Percentiles rank a stretch among this genome's conserved stretches.
phyloP scores from a whole-genome alignment of 2,888 invertebrate genomes.

The Pheosia tremula region DNA sequence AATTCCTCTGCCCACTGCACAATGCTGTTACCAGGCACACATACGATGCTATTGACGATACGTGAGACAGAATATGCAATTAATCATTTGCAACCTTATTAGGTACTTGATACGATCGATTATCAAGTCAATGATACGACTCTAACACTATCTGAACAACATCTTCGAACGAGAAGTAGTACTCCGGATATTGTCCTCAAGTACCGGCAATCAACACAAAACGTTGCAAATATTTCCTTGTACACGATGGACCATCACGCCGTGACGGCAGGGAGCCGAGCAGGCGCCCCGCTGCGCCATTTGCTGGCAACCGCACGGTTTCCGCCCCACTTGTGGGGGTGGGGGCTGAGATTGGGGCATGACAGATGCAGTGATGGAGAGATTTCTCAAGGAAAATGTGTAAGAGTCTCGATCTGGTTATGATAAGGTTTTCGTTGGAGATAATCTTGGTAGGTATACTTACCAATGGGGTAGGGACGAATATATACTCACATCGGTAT shows the following conservation, averaged over 20 bases:
- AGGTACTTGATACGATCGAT: too few relatives aligned
- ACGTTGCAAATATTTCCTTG: conserved; percentile 42
- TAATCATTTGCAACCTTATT: too few relatives aligned
- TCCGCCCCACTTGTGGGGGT: conserved; percentile 46
- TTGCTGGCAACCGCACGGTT: conserved; percentile 66
- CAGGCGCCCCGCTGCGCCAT: conserved; percentile 61
- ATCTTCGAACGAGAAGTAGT: conserved; percentile 42
- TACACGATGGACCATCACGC: conserved; percentile 34
- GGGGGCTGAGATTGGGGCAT: background rate
- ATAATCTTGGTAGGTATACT: too few relatives aligned
- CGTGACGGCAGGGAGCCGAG: conserved; percentile 43
- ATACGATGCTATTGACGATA: too few relatives aligned
- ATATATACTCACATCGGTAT: too few relatives aligned
- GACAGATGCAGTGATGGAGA: background rate
- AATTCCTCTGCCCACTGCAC: too few relatives aligned
- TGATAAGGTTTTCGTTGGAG: too few relatives aligned
- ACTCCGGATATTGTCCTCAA: conserved; percentile 40
- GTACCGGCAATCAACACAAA: conserved; percentile 28
- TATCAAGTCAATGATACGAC: too few relatives aligned
- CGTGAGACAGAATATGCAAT: too few relatives aligned
- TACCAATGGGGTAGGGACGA: too few relatives aligned
- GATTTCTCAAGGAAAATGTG: background rate
- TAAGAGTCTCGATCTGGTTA: too few relatives aligned
- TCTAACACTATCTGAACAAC: conserved; percentile 2
- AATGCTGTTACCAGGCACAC: too few relatives aligned